These are phyloP conservation scores for Lontra canadensis DNA, from an alignment of 2,113 vertebrate species.

Conservation along the genomic window DNA sequence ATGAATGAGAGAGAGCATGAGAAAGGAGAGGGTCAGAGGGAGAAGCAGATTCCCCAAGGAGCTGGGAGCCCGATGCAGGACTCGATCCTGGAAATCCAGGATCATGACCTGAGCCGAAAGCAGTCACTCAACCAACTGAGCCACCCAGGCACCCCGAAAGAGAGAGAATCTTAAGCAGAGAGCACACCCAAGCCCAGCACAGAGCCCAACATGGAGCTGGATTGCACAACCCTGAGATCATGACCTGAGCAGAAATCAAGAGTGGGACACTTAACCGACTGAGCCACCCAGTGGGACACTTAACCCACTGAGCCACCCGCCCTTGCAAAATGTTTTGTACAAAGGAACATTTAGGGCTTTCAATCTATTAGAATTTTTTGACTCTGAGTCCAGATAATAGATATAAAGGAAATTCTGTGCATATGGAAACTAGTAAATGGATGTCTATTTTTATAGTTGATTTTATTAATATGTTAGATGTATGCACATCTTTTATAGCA, in stretches of 20 bases:
- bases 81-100: too few relatives aligned
- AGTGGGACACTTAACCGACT: neutral
- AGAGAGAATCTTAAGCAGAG: neutral
- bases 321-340: constrained; percentile 27
- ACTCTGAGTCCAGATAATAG: neutral
- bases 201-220: neutral
- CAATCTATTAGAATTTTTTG: neutral
- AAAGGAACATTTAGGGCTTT: neutral
- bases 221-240: neutral
- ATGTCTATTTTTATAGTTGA: neutral
- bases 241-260: neutral
- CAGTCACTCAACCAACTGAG: too few relatives aligned
- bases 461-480: neutral
- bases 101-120: too few relatives aligned
- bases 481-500: neutral
- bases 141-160: too few relatives aligned
- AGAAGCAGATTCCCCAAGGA: too few relatives aligned
- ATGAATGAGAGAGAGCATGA: too few relatives aligned
- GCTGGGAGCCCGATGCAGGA: too few relatives aligned
- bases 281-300: neutral
- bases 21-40: too few relatives aligned
- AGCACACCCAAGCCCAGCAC: neutral
- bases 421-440: neutral
- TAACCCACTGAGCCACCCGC: neutral
- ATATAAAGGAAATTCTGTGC: neutral